Base-by-base conservation (phyloP, 2,888 invertebrate genomes). In the Tortricodes alternella region DNA sequence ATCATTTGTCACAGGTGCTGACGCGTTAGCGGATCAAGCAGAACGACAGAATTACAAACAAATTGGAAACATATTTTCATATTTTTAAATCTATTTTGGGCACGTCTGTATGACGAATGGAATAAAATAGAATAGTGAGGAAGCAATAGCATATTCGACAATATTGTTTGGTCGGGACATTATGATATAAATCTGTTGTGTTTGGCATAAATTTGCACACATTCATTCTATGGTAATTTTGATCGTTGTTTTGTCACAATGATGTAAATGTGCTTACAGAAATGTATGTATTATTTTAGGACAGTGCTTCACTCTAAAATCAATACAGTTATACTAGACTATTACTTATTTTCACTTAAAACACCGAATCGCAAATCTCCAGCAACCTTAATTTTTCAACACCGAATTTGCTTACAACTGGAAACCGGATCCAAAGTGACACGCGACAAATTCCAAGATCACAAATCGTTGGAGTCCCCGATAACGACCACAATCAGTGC, bases 1-100 rank as follows among this genome's bases (percentile, higher is more conserved):
- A 73, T 82, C 70, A 59, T 59, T 55, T 73, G 78, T 83, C 81
- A 83, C 77, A 62, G 61, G 63, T 64, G 66, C 66, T 80, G 82
- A 80, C 79, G 71, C 78, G 76, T 78, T 76, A 72, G 70, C 68
- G 71, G 72, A 70, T 70, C 67, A 69, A 74, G 71, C 64, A 48
- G 58, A 76, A 71, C 74, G 70, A 69, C 77, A 73, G 66, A 63
- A 68, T 72, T 71, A 75, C 74, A 74, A 77, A 66, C 73, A 78
- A 77, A 80, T 80, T 76, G 74, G 64, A 64, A 64, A 68, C 65
- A 64, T 63, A 61, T 53, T 64, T 62, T 51, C 46, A 24, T 48
- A 59, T 59, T 53, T 46, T 48, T 59, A 50, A 60, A 67, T 62
- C 62, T 59, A 64, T 16, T 29, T 11, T 29, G 29, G 16, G n/a